Evolutionary conservation across 2,797 vertebrate species (phyloP), one percentile per base, ranked within the genome.

Genomic region (Oryzias dopingdopingensis): DNA sequence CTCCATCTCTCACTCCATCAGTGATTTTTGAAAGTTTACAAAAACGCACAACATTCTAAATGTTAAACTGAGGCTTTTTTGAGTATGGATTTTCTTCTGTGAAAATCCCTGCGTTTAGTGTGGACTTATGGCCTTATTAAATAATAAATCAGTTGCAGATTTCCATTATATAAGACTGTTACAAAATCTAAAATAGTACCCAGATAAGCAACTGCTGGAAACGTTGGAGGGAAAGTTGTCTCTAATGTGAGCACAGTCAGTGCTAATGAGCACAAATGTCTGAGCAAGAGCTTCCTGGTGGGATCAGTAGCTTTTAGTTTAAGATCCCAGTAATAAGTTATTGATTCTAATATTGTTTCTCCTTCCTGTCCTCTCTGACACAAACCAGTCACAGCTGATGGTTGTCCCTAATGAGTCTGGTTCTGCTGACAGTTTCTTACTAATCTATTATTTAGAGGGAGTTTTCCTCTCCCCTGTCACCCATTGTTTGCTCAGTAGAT

Each of bases 101-200:
- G 62, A 52, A 32, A 46, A 42, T 56, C 29, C 4, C 29, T 32
- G 29, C 13, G 10, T 37, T 37, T 37, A 37, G 32, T 37, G 32
- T 37, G 40, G 45, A 55, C 66, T 63, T 51, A 58, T 22, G 29
- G 48, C 15, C 14, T 18, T 49, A 69, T 72, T 56, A 62, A 62
- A 70, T 16, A 56, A 14, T 0, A 13, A 42, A 46, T 60, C 14
- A 53, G 26, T 16, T 14, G 16, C 7, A 45, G 22, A 43, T 41
- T 23, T 17, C 49, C 42, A 22, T 32, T 60, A 10, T 56, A 23
- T 20, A 48, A 18, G 16, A 54, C 6, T 8, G 15, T 56, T 46
- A 10, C 42, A 57, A 42, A 54, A 52, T 29, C 2, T 20, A 47
- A 14, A 45, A 53, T 26, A 40, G 12, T 29, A 47, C 13, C 23